Base-by-base conservation (phyloP, 2,888 invertebrate species). In the Andrena dorsata region DNA sequence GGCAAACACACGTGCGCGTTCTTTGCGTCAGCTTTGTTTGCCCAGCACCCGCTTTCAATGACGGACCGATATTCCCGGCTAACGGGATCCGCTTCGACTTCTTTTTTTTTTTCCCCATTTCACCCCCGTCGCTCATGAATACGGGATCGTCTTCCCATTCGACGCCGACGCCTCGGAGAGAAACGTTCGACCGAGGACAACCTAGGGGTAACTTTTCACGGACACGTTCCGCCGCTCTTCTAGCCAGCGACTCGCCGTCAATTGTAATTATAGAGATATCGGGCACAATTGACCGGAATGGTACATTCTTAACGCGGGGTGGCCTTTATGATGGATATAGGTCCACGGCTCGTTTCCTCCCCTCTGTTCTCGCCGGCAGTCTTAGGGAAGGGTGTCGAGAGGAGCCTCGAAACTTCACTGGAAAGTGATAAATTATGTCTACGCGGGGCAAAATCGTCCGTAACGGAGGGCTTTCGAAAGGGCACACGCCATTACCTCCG, bases 401-500 rank as follows among this genome's bases (percentile, higher is more conserved):
- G 30, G 63, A 63, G 78, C 23, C 78, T 84, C 70, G 85, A 84
- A 79, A 87, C 75, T 82, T 87, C 78, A 72, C 78, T 87, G 82
- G 90, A 86, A 87, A 85, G 87, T 88, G 88, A 91, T 91, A 91
- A 91, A 91, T 91, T 91, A 91, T 86, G 88, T 83, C 89, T 83
- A 83, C 88, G 88, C 86, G 84, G 84, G 90, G 88, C 87, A 91
- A 91, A 91, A 92, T 91, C 90, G 89, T 87, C 89, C 90, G 90
- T 91, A 91, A 92, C 91, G 90, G 90, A 90, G 91, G 92, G 90
- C 84, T 83, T 84, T 85, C 82, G 82, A 85, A 86, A 88, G 86
- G 85, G 89, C 88, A 91, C 92, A 90, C 90, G 90, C 92, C 93
- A 92, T 92, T 93, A 93, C 92, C 91, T 90, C 90, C 89, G 91